Evolutionary conservation across 2,888 invertebrate species (phyloP).

Genomic region (Heliconius aoede): DNA sequence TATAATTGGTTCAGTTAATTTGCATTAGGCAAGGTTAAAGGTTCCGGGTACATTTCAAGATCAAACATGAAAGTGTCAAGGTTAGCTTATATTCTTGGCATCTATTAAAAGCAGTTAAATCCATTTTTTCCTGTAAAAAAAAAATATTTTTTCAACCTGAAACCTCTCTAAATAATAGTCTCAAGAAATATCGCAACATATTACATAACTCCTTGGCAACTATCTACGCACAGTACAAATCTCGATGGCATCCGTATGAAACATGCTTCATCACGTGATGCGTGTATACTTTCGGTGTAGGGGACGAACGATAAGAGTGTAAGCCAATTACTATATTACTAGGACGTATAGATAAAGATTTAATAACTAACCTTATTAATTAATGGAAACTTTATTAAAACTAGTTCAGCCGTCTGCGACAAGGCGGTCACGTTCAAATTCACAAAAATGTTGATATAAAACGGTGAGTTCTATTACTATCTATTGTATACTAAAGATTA

Average conservation of each 20-base stretch:
- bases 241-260: background rate
- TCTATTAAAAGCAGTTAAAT: no score
- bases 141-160: background rate
- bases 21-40: background rate
- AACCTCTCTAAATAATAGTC: background rate
- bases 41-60: background rate
- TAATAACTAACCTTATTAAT: background rate
- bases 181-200: background rate
- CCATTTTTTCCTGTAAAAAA: no score
- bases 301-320: background rate
- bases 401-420: background rate
- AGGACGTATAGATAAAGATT: background rate
- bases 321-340: background rate
- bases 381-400: background rate
- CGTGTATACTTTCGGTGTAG: background rate
- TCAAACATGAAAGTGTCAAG: no score
- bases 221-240: background rate
- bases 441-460: background rate
- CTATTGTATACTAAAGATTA: no score
- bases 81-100: no score
- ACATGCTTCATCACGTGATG: slow-evolving; percentile 19
- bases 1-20: background rate
- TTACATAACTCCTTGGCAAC: slow-evolving; percentile 22
- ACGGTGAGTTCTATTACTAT: no score
- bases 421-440: background rate